phyloP scores from a whole-genome alignment of 1,140 invertebrate genomes.

The Papilio aristodemus region DNA sequence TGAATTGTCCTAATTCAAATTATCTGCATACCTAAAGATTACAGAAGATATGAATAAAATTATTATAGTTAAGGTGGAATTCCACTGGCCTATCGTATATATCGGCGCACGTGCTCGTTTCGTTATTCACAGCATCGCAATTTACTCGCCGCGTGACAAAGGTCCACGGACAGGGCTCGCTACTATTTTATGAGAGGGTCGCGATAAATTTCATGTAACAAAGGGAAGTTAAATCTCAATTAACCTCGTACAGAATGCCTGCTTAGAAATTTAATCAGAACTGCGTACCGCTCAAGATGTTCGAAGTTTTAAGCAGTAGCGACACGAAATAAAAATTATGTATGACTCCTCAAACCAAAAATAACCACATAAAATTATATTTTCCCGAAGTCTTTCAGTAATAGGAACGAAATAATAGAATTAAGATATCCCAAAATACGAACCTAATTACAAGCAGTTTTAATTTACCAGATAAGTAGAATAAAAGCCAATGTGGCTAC shows the following conservation, averaged over 20 bases:
- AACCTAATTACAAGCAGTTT: not conserved
- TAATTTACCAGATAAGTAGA: too few relatives aligned
- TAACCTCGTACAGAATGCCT: conserved; percentile 7
- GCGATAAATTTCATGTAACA: conserved; percentile 27
- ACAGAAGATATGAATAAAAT: not conserved
- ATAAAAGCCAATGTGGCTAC: too few relatives aligned
- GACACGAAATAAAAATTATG: too few relatives aligned
- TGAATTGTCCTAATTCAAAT: too few relatives aligned
- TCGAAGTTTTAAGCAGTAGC: too few relatives aligned
- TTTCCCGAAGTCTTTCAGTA: not conserved
- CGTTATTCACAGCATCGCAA: conserved; percentile 14
- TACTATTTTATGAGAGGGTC: conserved; percentile 31
- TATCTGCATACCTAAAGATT: too few relatives aligned
- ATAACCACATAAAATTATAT: too few relatives aligned
- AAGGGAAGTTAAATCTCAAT: conserved; percentile 23
- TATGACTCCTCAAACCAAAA: too few relatives aligned
- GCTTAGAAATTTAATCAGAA: conserved; percentile 5
- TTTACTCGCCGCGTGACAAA: conserved; percentile 21
- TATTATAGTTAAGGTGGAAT: not conserved
- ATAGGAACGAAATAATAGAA: not conserved
- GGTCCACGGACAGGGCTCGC: not conserved
- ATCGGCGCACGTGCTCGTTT: conserved; percentile 2
- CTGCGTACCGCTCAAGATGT: not conserved
- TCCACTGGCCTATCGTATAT: conserved; percentile 5
- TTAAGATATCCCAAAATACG: not conserved